Evolutionary conservation across 1,140 invertebrate species (phyloP).

Genomic region (Zaprionus davidi): DNA sequence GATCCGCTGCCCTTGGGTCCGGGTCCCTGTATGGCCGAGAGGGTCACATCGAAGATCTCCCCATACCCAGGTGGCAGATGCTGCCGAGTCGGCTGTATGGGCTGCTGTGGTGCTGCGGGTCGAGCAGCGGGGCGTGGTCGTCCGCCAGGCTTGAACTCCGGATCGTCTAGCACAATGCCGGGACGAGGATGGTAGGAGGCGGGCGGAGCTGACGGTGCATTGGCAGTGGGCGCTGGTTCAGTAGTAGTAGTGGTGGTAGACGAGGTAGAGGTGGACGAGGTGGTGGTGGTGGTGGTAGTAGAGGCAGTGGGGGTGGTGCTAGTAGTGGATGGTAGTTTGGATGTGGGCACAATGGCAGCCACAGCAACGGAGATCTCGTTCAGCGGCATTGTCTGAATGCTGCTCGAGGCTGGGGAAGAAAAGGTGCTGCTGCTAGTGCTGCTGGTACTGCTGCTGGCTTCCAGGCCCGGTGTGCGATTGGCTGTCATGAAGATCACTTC

Average conservation of each 20-base stretch:
- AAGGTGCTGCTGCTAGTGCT: constrained; percentile 33
- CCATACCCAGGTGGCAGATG: constrained; percentile 86
- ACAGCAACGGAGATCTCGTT: constrained; percentile 17
- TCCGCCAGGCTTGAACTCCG: constrained; percentile 89
- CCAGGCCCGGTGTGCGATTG: constrained; percentile 83
- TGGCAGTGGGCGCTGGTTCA: constrained; percentile 48
- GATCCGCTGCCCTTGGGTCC: constrained; percentile 85
- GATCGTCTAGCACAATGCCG: constrained; percentile 92
- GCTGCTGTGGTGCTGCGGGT: constrained; percentile 78
- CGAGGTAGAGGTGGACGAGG: constrained; percentile 49
- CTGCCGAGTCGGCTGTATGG: constrained; percentile 77
- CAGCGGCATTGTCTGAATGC: constrained; percentile 82
- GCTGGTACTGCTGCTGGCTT: constrained; percentile 39
- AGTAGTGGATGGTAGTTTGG: constrained; percentile 28
- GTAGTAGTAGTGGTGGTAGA: constrained; percentile 52
- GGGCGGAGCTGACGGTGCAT: constrained; percentile 52
- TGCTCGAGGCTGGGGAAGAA: constrained; percentile 43
- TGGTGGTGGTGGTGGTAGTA: constrained; percentile 58
- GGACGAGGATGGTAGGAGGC: constrained; percentile 89
- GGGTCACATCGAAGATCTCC: constrained; percentile 94
- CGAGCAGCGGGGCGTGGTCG: constrained; percentile 75
- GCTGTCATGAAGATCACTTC: constrained; percentile 80
- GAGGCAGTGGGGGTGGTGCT: constrained; percentile 47
- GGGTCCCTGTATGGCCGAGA: constrained; percentile 93
- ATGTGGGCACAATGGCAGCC: constrained; percentile 58